phyloP scores from a whole-genome alignment of 2,888 invertebrate species.

The Pachliopta kotzebuea region DNA sequence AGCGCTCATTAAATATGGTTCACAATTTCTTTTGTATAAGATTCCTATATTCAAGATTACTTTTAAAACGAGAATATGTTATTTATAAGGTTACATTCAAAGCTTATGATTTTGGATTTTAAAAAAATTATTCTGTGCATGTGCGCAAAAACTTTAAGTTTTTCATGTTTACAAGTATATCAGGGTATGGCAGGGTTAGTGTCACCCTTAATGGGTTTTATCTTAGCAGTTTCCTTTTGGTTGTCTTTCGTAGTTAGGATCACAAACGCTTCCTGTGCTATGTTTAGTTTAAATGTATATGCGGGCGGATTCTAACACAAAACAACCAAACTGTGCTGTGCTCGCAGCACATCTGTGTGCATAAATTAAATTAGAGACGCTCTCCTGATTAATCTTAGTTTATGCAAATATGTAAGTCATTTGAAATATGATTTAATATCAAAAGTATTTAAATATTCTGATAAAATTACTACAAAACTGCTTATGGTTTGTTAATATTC shows the following conservation, averaged over 20 bases:
- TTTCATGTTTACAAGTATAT: too few species aligned
- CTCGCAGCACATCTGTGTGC: slow-evolving; percentile 29
- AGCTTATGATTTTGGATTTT: too few species aligned
- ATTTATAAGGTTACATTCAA: too few species aligned
- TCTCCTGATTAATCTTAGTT: slow-evolving; percentile 25
- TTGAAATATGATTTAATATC: slow-evolving; percentile 4
- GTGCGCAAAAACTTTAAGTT: too few species aligned
- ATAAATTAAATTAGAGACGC: slow-evolving; percentile 29
- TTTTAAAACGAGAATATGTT: too few species aligned
- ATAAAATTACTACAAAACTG: too few species aligned
- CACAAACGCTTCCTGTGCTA: slow-evolving; percentile 29
- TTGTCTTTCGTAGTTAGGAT: slow-evolving; percentile 22
- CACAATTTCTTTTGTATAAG: too few species aligned
- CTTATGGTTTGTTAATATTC: not conserved
- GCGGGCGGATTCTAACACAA: slow-evolving; percentile 29
- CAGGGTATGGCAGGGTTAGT: not conserved
- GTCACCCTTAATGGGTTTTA: not conserved
- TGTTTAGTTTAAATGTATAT: slow-evolving; percentile 26
- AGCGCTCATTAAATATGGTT: too few species aligned
- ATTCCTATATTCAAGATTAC: too few species aligned
- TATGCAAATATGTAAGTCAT: slow-evolving; percentile 8
- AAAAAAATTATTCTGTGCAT: too few species aligned
- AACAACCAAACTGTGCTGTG: slow-evolving; percentile 17
- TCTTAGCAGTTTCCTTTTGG: not conserved
- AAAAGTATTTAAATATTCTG: not conserved